Evolutionary conservation across 35 echinoderm and acorn worm genomes (phyloP).

Genomic region (Apostichopus japonicus): DNA sequence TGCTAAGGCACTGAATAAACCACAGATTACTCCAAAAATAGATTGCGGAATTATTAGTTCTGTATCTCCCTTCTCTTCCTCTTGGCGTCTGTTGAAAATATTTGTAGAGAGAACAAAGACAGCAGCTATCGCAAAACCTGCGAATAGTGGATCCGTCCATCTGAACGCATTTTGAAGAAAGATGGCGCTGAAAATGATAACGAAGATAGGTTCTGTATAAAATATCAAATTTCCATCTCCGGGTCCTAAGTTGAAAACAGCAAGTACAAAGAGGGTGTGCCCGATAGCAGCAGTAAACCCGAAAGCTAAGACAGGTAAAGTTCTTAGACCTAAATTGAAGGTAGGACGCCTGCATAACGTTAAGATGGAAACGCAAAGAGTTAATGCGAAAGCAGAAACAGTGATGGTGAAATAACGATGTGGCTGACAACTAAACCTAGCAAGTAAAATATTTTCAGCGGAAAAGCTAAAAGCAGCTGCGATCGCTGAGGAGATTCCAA

Average conservation of each 20-base stretch:
- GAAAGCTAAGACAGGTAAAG: neutral
- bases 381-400: neutral
- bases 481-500: neutral
- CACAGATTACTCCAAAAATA: neutral
- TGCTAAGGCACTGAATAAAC: neutral
- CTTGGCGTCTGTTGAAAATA: neutral
- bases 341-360: neutral
- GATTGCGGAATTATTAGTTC: neutral
- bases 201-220: neutral
- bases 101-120: neutral
- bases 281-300: neutral
- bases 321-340: neutral
- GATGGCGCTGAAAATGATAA: neutral
- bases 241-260: neutral
- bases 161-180: neutral
- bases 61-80: neutral
- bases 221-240: neutral
- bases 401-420: neutral
- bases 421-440: neutral
- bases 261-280: neutral
- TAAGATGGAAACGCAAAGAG: neutral
- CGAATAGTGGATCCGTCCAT: neutral
- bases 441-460: neutral
- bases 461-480: neutral
- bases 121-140: neutral